Evolutionary conservation across 1,140 invertebrate genomes (phyloP).

Genomic region (Archivesica marissinica): DNA sequence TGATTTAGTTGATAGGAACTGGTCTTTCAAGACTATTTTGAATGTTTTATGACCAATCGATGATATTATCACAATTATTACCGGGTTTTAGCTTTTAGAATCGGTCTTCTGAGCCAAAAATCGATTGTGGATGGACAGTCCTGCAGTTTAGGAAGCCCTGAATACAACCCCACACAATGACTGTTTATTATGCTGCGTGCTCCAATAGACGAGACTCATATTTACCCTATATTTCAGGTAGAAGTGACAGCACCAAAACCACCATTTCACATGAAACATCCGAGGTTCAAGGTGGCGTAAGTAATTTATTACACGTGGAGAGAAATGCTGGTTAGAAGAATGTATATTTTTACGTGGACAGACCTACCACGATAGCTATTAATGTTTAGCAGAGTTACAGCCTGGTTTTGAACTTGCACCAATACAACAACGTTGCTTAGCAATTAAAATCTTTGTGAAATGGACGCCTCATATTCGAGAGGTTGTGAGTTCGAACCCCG

Average conservation of each 20-base stretch:
- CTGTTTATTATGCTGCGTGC: too few relatives aligned
- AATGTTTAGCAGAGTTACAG: too few relatives aligned
- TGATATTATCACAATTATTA: not conserved
- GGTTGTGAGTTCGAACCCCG: not conserved
- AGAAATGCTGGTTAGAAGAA: not conserved
- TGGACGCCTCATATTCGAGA: not conserved
- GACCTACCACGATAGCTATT: not conserved
- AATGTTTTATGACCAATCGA: too few relatives aligned
- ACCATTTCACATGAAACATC: constrained; percentile 55
- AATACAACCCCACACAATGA: too few relatives aligned
- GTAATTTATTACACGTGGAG: constrained; percentile 8
- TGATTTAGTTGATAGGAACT: too few relatives aligned
- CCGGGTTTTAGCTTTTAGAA: not conserved
- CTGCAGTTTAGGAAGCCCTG: too few relatives aligned
- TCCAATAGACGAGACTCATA: not conserved
- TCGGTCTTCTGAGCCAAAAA: not conserved
- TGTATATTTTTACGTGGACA: not conserved
- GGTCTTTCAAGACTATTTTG: too few relatives aligned
- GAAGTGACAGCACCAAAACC: constrained; percentile 37
- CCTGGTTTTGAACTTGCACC: too few relatives aligned
- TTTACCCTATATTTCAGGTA: constrained; percentile 27
- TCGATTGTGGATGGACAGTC: not conserved
- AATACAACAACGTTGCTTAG: not conserved
- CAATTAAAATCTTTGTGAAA: not conserved
- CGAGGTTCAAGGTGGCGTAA: constrained; percentile 33